Conservation (phyloP, 2,888 invertebrate species). For the Sinodicranocentrus sp. region DNA sequence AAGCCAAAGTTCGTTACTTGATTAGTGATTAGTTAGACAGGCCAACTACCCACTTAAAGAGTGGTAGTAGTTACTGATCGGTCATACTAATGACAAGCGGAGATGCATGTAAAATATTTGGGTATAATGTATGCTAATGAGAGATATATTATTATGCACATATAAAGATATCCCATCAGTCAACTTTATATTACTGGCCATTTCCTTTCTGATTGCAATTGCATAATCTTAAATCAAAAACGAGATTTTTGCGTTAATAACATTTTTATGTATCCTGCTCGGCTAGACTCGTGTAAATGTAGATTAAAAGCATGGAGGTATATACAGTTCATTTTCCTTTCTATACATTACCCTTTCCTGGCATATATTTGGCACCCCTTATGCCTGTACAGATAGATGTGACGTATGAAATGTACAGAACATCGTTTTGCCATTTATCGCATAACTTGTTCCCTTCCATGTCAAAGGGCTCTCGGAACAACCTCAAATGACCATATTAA, state of each 20-base stretch:
- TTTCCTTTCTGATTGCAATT: conserved; percentile 49
- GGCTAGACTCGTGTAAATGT: conserved; percentile 14
- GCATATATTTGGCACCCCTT: background rate
- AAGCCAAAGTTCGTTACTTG: background rate
- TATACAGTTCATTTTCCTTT: too few species aligned
- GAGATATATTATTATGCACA: too few species aligned
- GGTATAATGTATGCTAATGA: conserved; percentile 7
- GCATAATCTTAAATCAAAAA: conserved; percentile 45
- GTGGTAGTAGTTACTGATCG: background rate
- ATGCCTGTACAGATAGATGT: background rate
- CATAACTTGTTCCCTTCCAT: background rate
- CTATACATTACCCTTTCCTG: background rate
- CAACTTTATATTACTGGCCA: background rate
- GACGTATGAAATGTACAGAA: background rate
- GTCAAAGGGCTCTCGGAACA: background rate
- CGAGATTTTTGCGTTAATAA: conserved; percentile 10
- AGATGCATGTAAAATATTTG: too few species aligned
- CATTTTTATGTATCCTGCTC: conserved; percentile 15
- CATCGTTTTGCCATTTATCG: background rate
- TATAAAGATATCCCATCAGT: too few species aligned
- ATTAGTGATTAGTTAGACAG: background rate
- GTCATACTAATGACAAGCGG: background rate
- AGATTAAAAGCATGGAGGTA: background rate
- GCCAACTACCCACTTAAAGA: background rate
- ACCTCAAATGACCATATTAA: background rate